Conservation (phyloP, 2,113 vertebrate genomes). For the Todiramphus saurophagus region DNA sequence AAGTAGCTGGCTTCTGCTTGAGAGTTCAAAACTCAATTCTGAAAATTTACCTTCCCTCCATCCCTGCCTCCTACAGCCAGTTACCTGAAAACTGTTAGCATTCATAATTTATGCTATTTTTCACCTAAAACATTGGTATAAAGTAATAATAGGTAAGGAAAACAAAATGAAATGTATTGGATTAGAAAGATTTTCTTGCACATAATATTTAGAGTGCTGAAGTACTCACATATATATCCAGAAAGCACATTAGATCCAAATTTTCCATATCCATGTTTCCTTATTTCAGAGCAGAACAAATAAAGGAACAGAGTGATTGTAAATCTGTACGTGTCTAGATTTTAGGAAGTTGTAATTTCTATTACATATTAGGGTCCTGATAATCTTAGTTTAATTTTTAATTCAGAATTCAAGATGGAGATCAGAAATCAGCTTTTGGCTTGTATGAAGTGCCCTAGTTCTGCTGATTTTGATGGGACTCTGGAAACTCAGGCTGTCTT, state of each 20-base stretch:
- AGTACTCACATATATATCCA: not conserved
- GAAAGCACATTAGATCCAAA: not conserved
- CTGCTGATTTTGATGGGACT: not conserved
- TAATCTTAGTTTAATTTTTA: not conserved
- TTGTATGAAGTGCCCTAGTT: not conserved
- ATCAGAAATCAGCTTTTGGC: not conserved
- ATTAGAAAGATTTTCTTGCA: not conserved
- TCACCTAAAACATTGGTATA: not conserved
- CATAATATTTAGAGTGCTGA: not conserved
- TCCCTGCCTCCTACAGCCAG: not conserved
- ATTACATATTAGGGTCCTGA: not conserved
- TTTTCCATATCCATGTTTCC: not conserved
- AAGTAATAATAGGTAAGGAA: not conserved
- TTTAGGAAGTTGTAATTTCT: not conserved
- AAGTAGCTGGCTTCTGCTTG: not conserved
- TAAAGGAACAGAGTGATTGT: not conserved
- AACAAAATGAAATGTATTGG: not conserved
- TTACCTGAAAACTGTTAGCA: not conserved
- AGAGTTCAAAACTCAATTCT: not conserved
- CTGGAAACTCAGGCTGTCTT: not conserved
- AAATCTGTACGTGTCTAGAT: not conserved
- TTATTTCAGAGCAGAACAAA: not conserved
- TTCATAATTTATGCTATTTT: not conserved
- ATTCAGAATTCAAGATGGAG: not conserved
- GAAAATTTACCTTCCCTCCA: not conserved